phyloP scores from a whole-genome alignment of 2,797 vertebrate species.

The Pipistrellus pygmaeus region DNA sequence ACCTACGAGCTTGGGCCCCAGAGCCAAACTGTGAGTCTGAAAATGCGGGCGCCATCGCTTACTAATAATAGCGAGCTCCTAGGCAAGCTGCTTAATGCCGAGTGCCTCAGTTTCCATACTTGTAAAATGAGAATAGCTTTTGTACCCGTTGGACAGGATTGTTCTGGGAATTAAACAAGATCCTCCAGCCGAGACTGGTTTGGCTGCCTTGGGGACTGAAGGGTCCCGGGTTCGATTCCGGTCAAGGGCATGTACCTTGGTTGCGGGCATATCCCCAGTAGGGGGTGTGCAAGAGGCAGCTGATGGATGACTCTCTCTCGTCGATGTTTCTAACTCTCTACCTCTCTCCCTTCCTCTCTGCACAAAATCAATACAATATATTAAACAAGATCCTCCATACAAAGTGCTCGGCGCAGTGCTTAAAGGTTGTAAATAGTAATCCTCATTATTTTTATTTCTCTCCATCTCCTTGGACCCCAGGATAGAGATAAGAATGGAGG shows the following conservation, averaged over 20 bases:
- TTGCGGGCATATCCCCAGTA: too few relatives aligned
- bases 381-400: not conserved
- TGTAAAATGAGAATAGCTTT: not conserved
- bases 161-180: not conserved
- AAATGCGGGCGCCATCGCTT: not conserved
- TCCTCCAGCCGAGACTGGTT: too few relatives aligned
- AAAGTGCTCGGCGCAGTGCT: not conserved
- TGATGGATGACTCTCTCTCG: too few relatives aligned
- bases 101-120: not conserved
- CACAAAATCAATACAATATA: too few relatives aligned
- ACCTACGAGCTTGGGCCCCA: too few relatives aligned
- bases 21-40: not conserved
- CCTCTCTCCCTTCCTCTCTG: too few relatives aligned
- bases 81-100: not conserved
- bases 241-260: too few relatives aligned
- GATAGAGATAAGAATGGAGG: not conserved
- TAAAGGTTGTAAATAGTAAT: not conserved
- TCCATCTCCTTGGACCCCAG: not conserved
- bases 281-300: too few relatives aligned
- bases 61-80: not conserved
- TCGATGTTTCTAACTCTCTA: too few relatives aligned
- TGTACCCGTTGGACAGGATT: not conserved
- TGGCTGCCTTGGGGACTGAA: too few relatives aligned
- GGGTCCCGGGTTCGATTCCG: too few relatives aligned
- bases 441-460: not conserved